Evolutionary conservation across 2,113 vertebrate genomes (phyloP).

Genomic region (Leucopternis melanops): DNA sequence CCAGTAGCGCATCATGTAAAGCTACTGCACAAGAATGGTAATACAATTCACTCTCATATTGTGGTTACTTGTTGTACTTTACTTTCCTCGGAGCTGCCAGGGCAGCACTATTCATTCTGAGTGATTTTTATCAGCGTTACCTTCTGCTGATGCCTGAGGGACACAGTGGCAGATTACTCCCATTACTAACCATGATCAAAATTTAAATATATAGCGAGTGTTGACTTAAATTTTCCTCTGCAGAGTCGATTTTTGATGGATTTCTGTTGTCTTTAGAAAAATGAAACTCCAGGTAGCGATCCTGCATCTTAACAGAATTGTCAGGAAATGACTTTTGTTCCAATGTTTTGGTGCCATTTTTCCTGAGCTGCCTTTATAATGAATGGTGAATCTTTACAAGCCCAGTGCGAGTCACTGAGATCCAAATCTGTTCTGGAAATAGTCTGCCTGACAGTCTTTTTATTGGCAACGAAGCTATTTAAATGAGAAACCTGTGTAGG

Average conservation of each 20-base stretch:
- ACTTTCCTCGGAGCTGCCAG: not conserved
- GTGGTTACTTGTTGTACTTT: not conserved
- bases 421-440: not conserved
- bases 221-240: not conserved
- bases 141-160: not conserved
- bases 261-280: not conserved
- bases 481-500: not conserved
- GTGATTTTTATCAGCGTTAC: not conserved
- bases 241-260: not conserved
- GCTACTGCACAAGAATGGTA: not conserved
- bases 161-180: not conserved
- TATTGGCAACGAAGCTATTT: not conserved
- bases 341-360: not conserved
- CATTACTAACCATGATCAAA: not conserved
- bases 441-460: not conserved
- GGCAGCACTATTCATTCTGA: not conserved
- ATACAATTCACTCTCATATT: not conserved
- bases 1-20: not conserved
- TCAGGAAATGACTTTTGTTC: not conserved
- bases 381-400: not conserved
- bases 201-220: not conserved
- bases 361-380: not conserved
- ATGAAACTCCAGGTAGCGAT: accelerated
- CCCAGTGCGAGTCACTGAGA: not conserved
- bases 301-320: not conserved